Evolutionary conservation across 2,797 vertebrate species (phyloP).

Genomic region (Hippopotamyrus pictus): DNA sequence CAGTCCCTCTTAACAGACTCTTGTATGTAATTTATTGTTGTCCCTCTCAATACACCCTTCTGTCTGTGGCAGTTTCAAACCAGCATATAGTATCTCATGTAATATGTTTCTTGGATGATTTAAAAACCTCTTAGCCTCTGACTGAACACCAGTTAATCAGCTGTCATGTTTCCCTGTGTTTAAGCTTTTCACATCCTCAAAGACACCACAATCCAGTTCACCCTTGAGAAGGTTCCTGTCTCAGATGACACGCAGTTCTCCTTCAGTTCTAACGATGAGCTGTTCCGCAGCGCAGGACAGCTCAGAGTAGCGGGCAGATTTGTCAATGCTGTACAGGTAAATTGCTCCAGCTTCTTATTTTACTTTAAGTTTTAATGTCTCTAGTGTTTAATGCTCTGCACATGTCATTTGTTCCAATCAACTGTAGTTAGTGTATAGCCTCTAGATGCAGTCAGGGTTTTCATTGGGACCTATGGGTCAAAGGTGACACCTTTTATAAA

Average conservation of each 20-base stretch:
- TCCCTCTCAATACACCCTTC: neutral
- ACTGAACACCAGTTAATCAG: neutral
- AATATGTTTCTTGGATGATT: neutral
- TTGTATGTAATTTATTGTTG: neutral
- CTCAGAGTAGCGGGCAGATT: constrained; percentile 88
- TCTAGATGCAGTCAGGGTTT: neutral
- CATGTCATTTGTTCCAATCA: neutral
- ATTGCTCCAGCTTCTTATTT: neutral
- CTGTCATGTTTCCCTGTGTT: constrained; percentile 17
- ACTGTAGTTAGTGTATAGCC: neutral
- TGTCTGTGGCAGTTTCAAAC: neutral
- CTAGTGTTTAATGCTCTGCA: neutral
- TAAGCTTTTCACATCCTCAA: constrained; percentile 94
- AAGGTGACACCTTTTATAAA: neutral
- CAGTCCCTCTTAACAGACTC: neutral
- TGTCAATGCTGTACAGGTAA: constrained; percentile 87
- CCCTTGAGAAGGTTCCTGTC: constrained; percentile 78
- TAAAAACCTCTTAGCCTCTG: neutral
- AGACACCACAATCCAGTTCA: constrained; percentile 89
- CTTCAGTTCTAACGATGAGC: constrained; percentile 68
- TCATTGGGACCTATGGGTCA: neutral
- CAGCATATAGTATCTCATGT: neutral
- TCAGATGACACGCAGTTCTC: constrained; percentile 63
- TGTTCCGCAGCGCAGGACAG: constrained; percentile 67
- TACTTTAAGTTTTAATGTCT: neutral